These are phyloP conservation scores for Planiliza haematocheilus DNA, from an alignment of 2,113 vertebrate species.

Conservation along the genomic window DNA sequence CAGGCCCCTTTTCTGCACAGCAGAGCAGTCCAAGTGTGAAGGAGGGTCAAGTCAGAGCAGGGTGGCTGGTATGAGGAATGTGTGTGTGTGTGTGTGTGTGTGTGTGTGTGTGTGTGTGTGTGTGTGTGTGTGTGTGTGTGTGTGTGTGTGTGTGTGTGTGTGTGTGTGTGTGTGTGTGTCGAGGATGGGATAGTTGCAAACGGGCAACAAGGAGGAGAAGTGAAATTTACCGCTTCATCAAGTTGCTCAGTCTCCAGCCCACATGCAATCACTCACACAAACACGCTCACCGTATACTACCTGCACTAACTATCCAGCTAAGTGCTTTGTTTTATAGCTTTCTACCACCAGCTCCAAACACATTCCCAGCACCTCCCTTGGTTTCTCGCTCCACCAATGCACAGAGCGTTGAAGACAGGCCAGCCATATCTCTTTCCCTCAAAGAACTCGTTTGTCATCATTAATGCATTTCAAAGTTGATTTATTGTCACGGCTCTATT, in stretches of 20 bases:
- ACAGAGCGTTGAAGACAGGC: constrained; percentile 27
- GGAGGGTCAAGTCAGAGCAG: constrained; percentile 62
- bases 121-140: constrained; percentile 12
- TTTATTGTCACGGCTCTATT: constrained; percentile 12
- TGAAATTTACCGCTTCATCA: constrained; percentile 73
- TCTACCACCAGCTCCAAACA: constrained; percentile 28
- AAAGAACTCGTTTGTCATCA: constrained; percentile 35
- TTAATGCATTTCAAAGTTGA: constrained; percentile 49
- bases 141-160: constrained; percentile 12
- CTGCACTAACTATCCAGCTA: constrained; percentile 41
- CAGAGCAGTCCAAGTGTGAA: constrained; percentile 70
- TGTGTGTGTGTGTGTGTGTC: constrained; percentile 21
- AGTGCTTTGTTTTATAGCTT: constrained; percentile 57
- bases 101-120: constrained; percentile 9
- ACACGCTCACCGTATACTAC: constrained; percentile 29
- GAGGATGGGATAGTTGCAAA: constrained; percentile 42
- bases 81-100: constrained; percentile 16
- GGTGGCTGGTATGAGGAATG: constrained; percentile 10
- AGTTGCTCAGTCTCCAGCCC: constrained; percentile 47
- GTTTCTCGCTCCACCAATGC: constrained; percentile 34
- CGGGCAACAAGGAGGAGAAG: constrained; percentile 54
- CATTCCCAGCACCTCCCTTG: constrained; percentile 15
- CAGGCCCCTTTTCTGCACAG: constrained; percentile 34
- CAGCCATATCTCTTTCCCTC: constrained; percentile 27
- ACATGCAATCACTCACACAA: constrained; percentile 34